Base-by-base conservation (phyloP, 1,140 invertebrate genomes). In the Neoseiulus cucumeris region DNA sequence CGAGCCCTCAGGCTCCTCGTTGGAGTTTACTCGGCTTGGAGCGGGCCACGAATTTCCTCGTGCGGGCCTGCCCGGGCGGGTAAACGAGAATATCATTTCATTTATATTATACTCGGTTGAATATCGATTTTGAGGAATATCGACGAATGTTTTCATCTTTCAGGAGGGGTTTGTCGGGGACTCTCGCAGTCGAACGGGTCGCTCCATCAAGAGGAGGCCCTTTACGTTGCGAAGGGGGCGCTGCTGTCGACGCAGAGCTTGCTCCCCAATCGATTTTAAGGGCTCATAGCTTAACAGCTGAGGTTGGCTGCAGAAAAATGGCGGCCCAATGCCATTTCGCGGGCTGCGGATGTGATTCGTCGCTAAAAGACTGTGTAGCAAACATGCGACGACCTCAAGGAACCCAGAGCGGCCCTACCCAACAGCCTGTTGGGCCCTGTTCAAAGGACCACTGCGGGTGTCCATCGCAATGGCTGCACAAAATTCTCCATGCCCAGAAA, bases 241-340 rank as follows among this genome's bases (percentile, higher is more conserved):
- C 51, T 25, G 14, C 51, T 14, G 51, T 59, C 51, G 51, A 29
- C 14, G 22, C 25, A 25, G 22, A 59, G 45, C 45, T 20, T 20
- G 51, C 51, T 33, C 51, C 51, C 51, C 25, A 59, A 59, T 59
- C 51, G 51, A 59, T 59, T 59, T 59, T 59, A 59, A 59, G 51
- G 51, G 33, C 51, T 59, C 51, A 25, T 25, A 25, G 51, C 51
- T 59, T 59, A 59, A 25, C 51, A 59, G 51, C 51, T 59, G 51
- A 59, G 51, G 51, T 59, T 17, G 25, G 51, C 51, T 59, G 51
- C 33, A 14, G 25, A 33, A 59, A 59, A 33, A 59, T 59, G 51
- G 51, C 51, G 51, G 51, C 51, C 51, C 51, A 59, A 59, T 59
- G 51, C 51, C 51, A 59, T 33, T 59, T 59, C 51, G 51, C 51